These are phyloP conservation scores for Trialeurodes vaporariorum DNA, from an alignment of 1,140 invertebrate species.

Conservation along the genomic window DNA sequence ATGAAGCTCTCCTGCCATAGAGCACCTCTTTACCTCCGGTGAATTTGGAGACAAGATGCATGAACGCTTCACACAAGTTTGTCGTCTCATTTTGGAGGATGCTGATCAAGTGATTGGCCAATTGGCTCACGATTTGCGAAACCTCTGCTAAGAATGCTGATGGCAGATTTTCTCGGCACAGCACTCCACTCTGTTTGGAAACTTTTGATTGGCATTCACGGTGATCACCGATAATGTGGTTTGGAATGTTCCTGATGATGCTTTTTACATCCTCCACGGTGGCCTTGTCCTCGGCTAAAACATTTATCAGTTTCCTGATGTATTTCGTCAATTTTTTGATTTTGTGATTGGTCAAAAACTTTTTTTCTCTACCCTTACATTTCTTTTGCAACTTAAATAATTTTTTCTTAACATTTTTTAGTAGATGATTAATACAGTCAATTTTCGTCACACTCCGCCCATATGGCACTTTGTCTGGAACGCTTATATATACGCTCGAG, in stretches of 20 bases:
- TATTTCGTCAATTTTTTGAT: background rate
- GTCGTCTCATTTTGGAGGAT: background rate
- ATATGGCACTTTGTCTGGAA: too few species aligned
- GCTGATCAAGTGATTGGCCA: background rate
- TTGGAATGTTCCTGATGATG: background rate
- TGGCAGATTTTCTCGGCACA: background rate
- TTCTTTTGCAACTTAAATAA: background rate
- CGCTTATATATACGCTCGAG: too few species aligned
- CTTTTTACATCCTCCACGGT: background rate
- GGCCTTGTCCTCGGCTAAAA: background rate
- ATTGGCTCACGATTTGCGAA: background rate
- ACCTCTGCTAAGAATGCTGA: background rate
- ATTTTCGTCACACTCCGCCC: too few species aligned
- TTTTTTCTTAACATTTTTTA: background rate
- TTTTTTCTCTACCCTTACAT: slow-evolving; percentile 13
- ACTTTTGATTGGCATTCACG: background rate
- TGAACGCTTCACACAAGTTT: background rate
- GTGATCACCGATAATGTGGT: background rate
- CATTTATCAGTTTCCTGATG: background rate
- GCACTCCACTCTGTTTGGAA: background rate
- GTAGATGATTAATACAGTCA: background rate
- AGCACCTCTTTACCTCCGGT: background rate
- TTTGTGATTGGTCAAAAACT: background rate
- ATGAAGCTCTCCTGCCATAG: background rate
- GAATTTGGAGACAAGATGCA: background rate